Evolutionary conservation across 2,888 invertebrate species (phyloP).

Genomic region (Paralinhomoeus sp.): DNA sequence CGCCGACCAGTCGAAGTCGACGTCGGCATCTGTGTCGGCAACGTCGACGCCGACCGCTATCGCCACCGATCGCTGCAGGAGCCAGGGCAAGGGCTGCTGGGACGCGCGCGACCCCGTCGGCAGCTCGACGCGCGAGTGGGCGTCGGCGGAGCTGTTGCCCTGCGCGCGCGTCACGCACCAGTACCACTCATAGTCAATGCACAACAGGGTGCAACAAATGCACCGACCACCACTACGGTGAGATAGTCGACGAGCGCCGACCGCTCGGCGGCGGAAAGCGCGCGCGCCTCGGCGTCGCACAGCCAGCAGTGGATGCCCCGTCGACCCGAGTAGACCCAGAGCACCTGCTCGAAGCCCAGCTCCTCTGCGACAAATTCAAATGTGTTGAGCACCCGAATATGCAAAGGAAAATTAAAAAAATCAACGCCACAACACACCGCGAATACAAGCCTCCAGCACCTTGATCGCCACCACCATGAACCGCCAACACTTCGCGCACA

Average conservation of each 20-base stretch:
- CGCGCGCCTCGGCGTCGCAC: constrained; percentile 61
- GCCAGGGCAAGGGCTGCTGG: not conserved
- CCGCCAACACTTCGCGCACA: constrained; percentile 88
- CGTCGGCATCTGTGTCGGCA: too few species aligned
- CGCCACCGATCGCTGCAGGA: not conserved
- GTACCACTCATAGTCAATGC: too few species aligned
- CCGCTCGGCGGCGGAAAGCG: constrained; percentile 46
- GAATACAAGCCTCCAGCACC: constrained; percentile 43
- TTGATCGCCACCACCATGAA: constrained; percentile 78
- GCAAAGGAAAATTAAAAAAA: too few species aligned
- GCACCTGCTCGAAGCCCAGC: constrained; percentile 70
- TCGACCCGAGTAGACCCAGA: constrained; percentile 96
- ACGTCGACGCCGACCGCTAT: too few species aligned
- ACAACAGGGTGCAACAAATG: too few species aligned
- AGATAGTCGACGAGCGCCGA: constrained; percentile 71
- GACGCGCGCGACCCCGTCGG: too few species aligned
- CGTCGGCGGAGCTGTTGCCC: too few species aligned
- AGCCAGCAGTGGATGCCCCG: constrained; percentile 98
- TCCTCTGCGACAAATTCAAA: constrained; percentile 60
- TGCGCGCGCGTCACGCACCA: too few species aligned
- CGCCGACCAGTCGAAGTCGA: too few species aligned
- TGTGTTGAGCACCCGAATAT: too few species aligned
- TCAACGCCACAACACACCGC: too few species aligned
- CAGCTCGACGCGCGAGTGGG: not conserved
- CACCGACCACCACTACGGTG: constrained; percentile 36